phyloP scores from a whole-genome alignment of 2,797 vertebrate species.

The Hoplostethus mediterraneus region DNA sequence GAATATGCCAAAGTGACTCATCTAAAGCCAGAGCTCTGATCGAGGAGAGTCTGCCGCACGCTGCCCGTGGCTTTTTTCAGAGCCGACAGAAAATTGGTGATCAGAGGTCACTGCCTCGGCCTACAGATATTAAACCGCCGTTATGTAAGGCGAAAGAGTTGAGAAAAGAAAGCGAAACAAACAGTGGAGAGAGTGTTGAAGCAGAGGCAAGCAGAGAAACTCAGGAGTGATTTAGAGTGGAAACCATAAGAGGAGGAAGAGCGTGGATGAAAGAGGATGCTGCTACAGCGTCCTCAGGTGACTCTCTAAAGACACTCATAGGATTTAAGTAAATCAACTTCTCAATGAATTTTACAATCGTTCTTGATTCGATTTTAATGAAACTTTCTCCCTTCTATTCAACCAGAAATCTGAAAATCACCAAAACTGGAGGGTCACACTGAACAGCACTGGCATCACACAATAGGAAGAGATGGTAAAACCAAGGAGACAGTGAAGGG shows the following conservation, averaged over 20 bases:
- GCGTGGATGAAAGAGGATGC: no score
- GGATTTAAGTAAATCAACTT: no score
- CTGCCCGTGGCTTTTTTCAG: constrained; percentile 21
- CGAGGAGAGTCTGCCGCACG: constrained; percentile 12
- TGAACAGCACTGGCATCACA: neutral
- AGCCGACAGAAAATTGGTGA: constrained; percentile 29
- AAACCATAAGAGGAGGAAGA: no score
- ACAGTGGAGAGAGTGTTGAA: neutral
- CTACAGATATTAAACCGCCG: constrained; percentile 35
- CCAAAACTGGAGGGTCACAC: neutral
- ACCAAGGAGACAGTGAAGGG: neutral
- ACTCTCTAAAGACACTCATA: no score
- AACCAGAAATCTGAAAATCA: neutral
- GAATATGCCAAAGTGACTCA: constrained; percentile 53
- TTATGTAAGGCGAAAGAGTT: constrained; percentile 57
- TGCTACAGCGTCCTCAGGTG: no score
- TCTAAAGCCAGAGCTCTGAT: constrained; percentile 45
- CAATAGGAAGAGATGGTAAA: neutral
- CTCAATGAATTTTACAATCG: no score
- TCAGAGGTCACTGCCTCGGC: constrained; percentile 52
- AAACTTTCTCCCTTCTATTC: no score
- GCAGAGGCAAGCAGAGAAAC: neutral
- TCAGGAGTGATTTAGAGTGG: neutral
- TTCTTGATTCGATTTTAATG: no score
- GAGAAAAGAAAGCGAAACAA: neutral